Evolutionary conservation across 2,888 invertebrate genomes (phyloP), one percentile per base, ranked within the genome.

Genomic region (Deladenus siricidicola): DNA sequence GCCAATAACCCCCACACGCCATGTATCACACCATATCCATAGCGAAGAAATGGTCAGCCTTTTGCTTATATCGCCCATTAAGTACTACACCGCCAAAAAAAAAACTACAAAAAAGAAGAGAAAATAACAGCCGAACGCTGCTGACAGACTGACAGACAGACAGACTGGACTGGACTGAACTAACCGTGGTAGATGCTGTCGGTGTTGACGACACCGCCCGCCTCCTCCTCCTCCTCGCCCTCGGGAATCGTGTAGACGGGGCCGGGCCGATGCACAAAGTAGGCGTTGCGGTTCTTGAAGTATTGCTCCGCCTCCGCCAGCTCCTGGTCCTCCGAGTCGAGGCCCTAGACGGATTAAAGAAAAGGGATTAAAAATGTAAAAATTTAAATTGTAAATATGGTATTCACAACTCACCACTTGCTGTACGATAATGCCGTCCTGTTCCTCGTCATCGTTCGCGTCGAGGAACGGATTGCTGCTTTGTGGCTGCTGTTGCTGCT

Each of bases 181-280:
- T n/a, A n/a, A 70, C 70, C 70, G 56, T 67, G 59, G 55, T 72
- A 52, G 49, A 64, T 55, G 57, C 70, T 68, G 29, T 72, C 70
- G 10, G 70, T 70, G 42, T 50, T 66, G 24, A 67, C 50, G 10
- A 69, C 64, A 60, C 66, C 70, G 14, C 6, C 14, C n/a, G n/a
- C n/a, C 29, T 66, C 34, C 3, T 56, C 70, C 43, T 70, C 73
- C 59, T 75, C 74, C 42, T 78, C 78, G 53, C 78, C 76, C 62
- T 79, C 78, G 4, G 76, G 74, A 19, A 79, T 78, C 8, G 78
- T 78, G 60, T 78, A 78, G n/a, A 79, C 78, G 4, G 78, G 74
- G 19, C 78, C 76, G 0, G 78, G 75, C 19, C 77, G 66, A 58
- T 74, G 72, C 24, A 56, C 50, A 58, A 58, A 57, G 47, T 67